Conservation (phyloP, 2,113 vertebrate species). For the Tragelaphus imberbis region DNA sequence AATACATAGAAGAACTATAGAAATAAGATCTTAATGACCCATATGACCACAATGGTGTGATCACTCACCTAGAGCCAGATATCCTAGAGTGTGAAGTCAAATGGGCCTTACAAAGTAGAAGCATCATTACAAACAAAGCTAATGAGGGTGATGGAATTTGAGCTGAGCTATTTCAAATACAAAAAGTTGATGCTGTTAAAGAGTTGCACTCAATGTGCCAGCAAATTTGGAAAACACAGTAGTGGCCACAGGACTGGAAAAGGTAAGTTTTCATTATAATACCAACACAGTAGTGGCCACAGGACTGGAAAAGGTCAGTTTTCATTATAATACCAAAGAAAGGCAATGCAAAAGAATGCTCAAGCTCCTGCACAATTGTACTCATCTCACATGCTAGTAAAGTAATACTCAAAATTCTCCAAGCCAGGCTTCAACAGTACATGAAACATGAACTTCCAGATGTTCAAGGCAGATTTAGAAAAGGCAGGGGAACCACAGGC, state of each 20-base stretch:
- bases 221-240: neutral
- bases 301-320: no score
- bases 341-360: neutral
- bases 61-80: neutral
- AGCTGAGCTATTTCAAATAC: neutral
- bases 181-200: neutral
- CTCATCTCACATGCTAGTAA: neutral
- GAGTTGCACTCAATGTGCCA: neutral
- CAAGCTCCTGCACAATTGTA: neutral
- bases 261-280: neutral
- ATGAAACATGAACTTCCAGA: neutral
- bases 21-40: neutral
- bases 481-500: neutral
- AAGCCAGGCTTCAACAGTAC: neutral
- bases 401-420: neutral
- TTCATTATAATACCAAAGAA: neutral
- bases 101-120: neutral
- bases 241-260: neutral
- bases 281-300: no score
- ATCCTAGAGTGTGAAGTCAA: neutral
- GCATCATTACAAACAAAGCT: neutral
- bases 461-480: neutral
- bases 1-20: neutral
- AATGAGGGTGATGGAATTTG: neutral
- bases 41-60: neutral